These are phyloP conservation scores for Stichopus horrens DNA, from an alignment of 53 echinoderm and acorn worm genomes.

Conservation along the genomic window DNA sequence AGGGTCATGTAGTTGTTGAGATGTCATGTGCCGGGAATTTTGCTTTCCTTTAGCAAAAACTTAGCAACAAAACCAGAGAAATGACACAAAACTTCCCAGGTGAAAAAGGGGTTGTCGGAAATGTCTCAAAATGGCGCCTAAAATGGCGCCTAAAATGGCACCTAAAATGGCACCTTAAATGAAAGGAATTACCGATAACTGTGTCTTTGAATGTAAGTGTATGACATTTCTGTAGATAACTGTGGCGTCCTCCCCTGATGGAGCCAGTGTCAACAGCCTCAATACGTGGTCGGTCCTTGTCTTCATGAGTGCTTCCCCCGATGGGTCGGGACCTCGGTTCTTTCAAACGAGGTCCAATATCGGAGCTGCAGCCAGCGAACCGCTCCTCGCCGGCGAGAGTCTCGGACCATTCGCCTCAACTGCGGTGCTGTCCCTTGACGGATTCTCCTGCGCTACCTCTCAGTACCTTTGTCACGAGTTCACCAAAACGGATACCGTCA, in stretches of 20 bases:
- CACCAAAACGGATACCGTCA: conserved; percentile 47
- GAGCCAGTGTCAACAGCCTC: conserved; percentile 57
- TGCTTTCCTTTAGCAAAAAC: no score
- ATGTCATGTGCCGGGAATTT: no score
- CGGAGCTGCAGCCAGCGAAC: conserved; percentile 30
- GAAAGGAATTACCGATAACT: no score
- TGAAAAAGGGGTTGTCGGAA: no score
- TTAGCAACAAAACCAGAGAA: no score
- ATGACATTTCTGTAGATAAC: conserved; percentile 48
- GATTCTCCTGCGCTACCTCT: conserved; percentile 54
- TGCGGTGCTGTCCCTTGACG: conserved; percentile 51
- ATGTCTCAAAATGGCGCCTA: no score
- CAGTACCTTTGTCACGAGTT: conserved; percentile 62
- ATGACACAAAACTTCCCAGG: no score
- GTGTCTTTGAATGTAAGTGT: no score
- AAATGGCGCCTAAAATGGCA: no score
- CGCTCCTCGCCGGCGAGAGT: conserved; percentile 37
- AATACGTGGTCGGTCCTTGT: conserved; percentile 66
- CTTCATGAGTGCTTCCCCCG: conserved; percentile 50
- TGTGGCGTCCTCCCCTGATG: conserved; percentile 44
- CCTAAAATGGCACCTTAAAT: no score
- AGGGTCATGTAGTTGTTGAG: no score
- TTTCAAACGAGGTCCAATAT: conserved; percentile 33
- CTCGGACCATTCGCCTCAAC: conserved; percentile 19
- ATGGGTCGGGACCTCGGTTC: conserved; percentile 46